Evolutionary conservation across 2,888 invertebrate species (phyloP).

Genomic region (Tachina fera): DNA sequence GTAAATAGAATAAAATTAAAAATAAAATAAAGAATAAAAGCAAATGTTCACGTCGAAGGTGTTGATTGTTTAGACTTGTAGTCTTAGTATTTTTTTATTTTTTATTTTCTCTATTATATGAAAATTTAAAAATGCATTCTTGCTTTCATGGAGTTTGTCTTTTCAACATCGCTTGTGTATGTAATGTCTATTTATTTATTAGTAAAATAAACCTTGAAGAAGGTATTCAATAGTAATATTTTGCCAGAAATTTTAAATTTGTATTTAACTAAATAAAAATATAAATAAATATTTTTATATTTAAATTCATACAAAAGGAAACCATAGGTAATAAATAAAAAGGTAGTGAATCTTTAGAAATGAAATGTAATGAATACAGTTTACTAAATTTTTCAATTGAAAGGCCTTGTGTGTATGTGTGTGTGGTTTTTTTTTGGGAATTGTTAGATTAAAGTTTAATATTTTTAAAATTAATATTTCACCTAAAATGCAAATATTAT

Average conservation of each 20-base stretch:
- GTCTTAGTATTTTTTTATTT: background rate
- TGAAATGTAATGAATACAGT: background rate
- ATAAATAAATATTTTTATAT: conserved; percentile 43
- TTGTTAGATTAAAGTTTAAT: too few relatives aligned
- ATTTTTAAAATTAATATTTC: too few relatives aligned
- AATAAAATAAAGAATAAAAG: conserved; percentile 46
- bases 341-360: background rate
- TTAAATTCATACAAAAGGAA: conserved; percentile 16
- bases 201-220: background rate
- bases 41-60: conserved; percentile 56
- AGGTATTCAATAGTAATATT: conserved; percentile 26
- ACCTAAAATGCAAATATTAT: too few relatives aligned
- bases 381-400: conserved; percentile 38
- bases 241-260: conserved; percentile 32
- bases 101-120: conserved; percentile 1
- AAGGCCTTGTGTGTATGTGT: background rate
- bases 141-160: conserved; percentile 19
- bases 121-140: conserved; percentile 34
- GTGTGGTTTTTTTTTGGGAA: background rate
- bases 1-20: conserved; percentile 54
- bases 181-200: conserved; percentile 37
- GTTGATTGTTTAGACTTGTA: conserved; percentile 68
- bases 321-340: conserved; percentile 39
- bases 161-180: conserved; percentile 21
- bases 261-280: conserved; percentile 7